Evolutionary conservation across 2,113 vertebrate genomes (phyloP), one percentile per base, ranked within the genome.

Genomic region (Neofelis nebulosa): DNA sequence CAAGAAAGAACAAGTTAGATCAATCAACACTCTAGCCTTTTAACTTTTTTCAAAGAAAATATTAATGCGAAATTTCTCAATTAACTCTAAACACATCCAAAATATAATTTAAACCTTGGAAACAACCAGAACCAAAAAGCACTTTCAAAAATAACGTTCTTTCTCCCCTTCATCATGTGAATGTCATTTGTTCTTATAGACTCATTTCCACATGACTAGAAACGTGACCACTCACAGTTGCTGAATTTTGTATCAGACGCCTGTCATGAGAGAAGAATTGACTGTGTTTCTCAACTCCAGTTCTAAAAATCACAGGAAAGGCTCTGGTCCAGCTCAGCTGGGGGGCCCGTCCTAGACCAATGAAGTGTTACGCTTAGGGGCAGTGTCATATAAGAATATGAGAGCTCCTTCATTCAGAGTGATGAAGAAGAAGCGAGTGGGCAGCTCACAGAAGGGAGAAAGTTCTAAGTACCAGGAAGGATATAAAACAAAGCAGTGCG

Each of bases 91-190:
- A 55, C 84, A 10, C 68, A 94, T 78, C 50, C 29, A 45, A n/a
- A 91, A 89, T 76, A 31, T 74, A 71, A 95, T 61, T 89, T 92
- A 94, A 76, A 95, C 29, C 92, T 74, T 91, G 52, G n/a, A 81
- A 80, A 88, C 23, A 55, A 63, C 19, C 45, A 87, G n/a, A 96
- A 91, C 9, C 6, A 41, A 50, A 68, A 65, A 68, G 15, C 23
- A n/a, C 13, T 84, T 83, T 86, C 18, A 80, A 92, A 90, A 86
- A 50, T 50, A 63, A 55, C 33, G 33, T 69, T 66, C 48, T 55
- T 93, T 66, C 89, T 86, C 18, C 33, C 57, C 11, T 27, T 87
- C 25, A n/a, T 95, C 69, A 65, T 65, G 12, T 73, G 61, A 79
- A 36, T 63, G 21, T 82, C 33, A 63, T 86, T 92, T 73, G 57